Percentiles rank a stretch among this genome's conserved stretches.
Evolutionary conservation across 1,140 invertebrate genomes (phyloP).

Genomic region (Trichonephila clavata): DNA sequence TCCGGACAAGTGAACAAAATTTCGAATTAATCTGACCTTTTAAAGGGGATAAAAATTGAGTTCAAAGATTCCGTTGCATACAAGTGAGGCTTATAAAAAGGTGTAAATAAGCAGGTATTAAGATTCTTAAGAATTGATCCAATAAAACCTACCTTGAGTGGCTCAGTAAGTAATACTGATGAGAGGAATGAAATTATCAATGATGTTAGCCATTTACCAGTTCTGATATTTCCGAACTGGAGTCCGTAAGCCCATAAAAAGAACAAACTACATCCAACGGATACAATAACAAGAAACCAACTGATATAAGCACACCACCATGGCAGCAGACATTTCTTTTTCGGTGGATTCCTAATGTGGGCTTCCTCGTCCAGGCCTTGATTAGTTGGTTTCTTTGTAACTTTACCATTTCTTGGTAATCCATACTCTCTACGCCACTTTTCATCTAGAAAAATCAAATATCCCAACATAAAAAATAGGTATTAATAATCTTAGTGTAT

Average conservation of each 20-base stretch:
- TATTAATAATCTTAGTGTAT: neutral
- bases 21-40: too few species aligned
- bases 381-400: neutral
- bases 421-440: constrained; percentile 70
- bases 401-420: neutral
- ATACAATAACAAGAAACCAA: constrained; percentile 80
- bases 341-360: neutral
- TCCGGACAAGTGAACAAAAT: too few species aligned
- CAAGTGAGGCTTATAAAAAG: too few species aligned
- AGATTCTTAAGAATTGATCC: neutral
- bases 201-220: constrained; percentile 82
- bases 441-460: constrained; percentile 23
- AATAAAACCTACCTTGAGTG: constrained; percentile 80
- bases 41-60: too few species aligned
- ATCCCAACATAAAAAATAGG: neutral
- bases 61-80: too few species aligned
- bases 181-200: constrained; percentile 81
- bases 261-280: constrained; percentile 78
- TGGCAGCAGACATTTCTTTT: constrained; percentile 79
- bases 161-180: constrained; percentile 82
- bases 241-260: constrained; percentile 82
- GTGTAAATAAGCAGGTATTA: too few species aligned
- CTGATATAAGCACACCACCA: constrained; percentile 81
- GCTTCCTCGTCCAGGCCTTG: constrained; percentile 29
- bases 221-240: constrained; percentile 81